These are phyloP conservation scores for Carassius auratus DNA, from an alignment of 2,113 vertebrate genomes.

Conservation along the genomic window DNA sequence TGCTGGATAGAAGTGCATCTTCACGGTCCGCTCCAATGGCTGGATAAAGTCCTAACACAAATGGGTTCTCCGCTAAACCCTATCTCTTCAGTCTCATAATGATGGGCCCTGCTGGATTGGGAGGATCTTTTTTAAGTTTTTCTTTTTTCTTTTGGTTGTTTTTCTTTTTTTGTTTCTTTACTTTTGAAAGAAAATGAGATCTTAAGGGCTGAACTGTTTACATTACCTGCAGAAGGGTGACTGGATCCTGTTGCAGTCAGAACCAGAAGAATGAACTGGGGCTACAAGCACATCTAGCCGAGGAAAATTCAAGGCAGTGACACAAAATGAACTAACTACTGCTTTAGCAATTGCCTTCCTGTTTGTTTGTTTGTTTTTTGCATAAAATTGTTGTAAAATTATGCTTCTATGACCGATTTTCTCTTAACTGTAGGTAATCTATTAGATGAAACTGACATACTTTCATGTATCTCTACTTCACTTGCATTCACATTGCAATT, in stretches of 20 bases:
- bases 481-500: slow-evolving; percentile 62
- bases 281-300: slow-evolving; percentile 56
- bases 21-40: slow-evolving; percentile 95
- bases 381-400: slow-evolving; percentile 62
- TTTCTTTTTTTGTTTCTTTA: slow-evolving; percentile 44
- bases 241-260: slow-evolving; percentile 62
- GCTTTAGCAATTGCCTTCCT: slow-evolving; percentile 61
- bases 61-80: slow-evolving; percentile 98
- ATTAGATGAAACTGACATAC: slow-evolving; percentile 66
- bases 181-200: slow-evolving; percentile 73
- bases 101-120: slow-evolving; percentile 62
- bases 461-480: slow-evolving; percentile 63
- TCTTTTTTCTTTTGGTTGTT: slow-evolving; percentile 41
- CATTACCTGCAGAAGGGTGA: slow-evolving; percentile 71
- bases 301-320: slow-evolving; percentile 61
- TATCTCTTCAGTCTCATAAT: slow-evolving; percentile 98
- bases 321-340: slow-evolving; percentile 69
- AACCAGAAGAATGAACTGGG: slow-evolving; percentile 59
- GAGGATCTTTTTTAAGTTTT: slow-evolving; percentile 54
- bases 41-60: slow-evolving; percentile 98
- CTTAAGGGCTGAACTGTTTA: slow-evolving; percentile 81
- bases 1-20: slow-evolving; percentile 96
- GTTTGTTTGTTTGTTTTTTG: slow-evolving; percentile 58
- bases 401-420: slow-evolving; percentile 61
- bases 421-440: slow-evolving; percentile 62